Percentiles rank a stretch among this genome's conserved stretches.
Evolutionary conservation across 1,140 invertebrate species (phyloP).

Genomic region (Platyura marginata): DNA sequence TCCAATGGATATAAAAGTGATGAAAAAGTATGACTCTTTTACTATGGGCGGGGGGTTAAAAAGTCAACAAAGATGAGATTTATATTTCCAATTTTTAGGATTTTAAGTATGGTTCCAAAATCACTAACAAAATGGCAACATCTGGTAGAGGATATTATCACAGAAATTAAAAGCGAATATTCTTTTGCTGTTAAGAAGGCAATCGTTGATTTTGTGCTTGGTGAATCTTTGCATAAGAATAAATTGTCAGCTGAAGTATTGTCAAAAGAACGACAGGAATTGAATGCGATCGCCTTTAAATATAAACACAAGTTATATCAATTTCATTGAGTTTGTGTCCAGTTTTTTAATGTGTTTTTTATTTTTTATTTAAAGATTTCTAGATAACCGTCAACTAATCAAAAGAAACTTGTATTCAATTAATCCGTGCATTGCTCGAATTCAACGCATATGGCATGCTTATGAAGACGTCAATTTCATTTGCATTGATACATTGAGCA

Average conservation of each 20-base stretch:
- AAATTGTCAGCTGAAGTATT: constrained; percentile 17
- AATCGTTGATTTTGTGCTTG: constrained; percentile 71
- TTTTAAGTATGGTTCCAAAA: constrained; percentile 27
- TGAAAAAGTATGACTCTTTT: constrained; percentile 28
- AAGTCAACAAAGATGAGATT: not conserved
- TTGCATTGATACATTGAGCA: constrained; percentile 30
- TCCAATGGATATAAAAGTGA: constrained; percentile 44
- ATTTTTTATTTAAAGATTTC: constrained; percentile 21
- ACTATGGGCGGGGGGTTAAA: not conserved
- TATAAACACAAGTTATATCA: constrained; percentile 19
- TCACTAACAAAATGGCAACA: constrained; percentile 36
- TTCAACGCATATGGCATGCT: constrained; percentile 61
- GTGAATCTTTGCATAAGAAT: constrained; percentile 33
- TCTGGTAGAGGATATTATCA: constrained; percentile 32
- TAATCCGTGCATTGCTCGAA: constrained; percentile 63
- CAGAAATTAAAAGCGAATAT: constrained; percentile 59
- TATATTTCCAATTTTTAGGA: constrained; percentile 10
- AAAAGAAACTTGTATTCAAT: constrained; percentile 51
- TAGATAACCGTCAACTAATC: constrained; percentile 27
- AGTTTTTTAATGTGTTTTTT: constrained; percentile 18
- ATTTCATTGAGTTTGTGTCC: not conserved
- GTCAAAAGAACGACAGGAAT: constrained; percentile 33
- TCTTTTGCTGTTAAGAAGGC: constrained; percentile 73
- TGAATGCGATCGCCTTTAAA: constrained; percentile 22
- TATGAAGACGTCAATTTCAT: constrained; percentile 24